These are phyloP conservation scores for Conus betulinus DNA, from an alignment of 1,140 invertebrate genomes.

Conservation along the genomic window DNA sequence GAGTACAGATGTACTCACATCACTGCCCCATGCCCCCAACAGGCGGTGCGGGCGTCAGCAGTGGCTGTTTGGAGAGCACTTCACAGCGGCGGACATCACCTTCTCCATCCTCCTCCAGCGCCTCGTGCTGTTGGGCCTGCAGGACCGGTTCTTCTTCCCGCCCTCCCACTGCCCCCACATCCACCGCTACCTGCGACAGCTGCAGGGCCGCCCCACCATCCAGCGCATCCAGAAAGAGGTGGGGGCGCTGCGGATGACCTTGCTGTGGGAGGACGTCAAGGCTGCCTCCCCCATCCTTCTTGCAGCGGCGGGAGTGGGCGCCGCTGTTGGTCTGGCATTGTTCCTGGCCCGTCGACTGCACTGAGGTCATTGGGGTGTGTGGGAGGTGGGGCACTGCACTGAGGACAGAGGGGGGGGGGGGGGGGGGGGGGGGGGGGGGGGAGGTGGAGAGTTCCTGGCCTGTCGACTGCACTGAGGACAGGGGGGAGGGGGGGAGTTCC, in stretches of 20 bases:
- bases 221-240: conserved; percentile 68
- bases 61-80: conserved; percentile 84
- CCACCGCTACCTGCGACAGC: conserved; percentile 81
- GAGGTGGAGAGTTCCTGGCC: too few species aligned
- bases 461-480: too few species aligned
- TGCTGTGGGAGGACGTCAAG: conserved; percentile 61
- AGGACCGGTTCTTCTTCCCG: conserved; percentile 83
- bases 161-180: conserved; percentile 80
- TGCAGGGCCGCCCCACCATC: conserved; percentile 81
- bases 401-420: too few species aligned
- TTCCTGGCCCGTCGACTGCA: conserved; percentile 41
- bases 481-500: too few species aligned
- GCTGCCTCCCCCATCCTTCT: conserved; percentile 52
- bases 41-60: conserved; percentile 67
- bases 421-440: too few species aligned
- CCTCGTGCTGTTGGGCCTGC: conserved; percentile 83
- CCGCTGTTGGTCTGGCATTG: conserved; percentile 41
- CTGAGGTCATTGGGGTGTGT: neutral
- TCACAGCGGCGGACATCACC: conserved; percentile 85
- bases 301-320: conserved; percentile 42
- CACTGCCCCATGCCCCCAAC: neutral
- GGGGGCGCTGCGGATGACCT: conserved; percentile 51
- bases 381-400: neutral
- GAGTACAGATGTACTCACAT: too few species aligned
- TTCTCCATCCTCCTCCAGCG: conserved; percentile 83